A percentile compares a stretch with the other conserved stretches of the same genome.
These are phyloP conservation scores for Atrina japonica DNA, from an alignment of 2,888 invertebrate genomes.

Conservation along the genomic window DNA sequence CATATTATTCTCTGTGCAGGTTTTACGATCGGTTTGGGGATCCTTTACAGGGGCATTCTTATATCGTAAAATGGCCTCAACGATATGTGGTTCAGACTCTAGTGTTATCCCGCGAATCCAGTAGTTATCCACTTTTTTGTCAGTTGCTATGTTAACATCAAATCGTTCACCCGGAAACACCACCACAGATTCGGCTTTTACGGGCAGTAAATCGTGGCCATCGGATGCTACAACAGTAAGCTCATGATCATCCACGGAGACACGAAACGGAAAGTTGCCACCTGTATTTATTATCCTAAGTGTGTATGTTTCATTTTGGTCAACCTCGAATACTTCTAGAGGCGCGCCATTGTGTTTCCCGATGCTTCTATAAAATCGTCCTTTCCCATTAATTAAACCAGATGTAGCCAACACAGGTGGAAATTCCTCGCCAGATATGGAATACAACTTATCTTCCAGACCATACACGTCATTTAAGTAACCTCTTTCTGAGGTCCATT, in stretches of 20 bases:
- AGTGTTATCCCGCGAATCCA: slow-evolving; percentile 55
- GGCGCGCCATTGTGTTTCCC: slow-evolving; percentile 39
- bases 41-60: slow-evolving; percentile 8
- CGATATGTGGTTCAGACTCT: slow-evolving; percentile 29
- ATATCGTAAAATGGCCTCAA: slow-evolving; percentile 39
- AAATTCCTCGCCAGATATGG: slow-evolving; percentile 52
- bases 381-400: slow-evolving; percentile 69
- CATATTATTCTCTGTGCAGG: slow-evolving; percentile 24
- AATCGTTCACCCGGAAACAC: slow-evolving; percentile 53
- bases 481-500: slow-evolving; percentile 54
- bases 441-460: slow-evolving; percentile 46
- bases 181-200: slow-evolving; percentile 42
- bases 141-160: slow-evolving; percentile 50
- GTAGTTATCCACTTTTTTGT: slow-evolving; percentile 47
- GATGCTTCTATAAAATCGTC: slow-evolving; percentile 43
- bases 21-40: slow-evolving; percentile 13
- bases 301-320: slow-evolving; percentile 30
- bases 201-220: slow-evolving; percentile 48
- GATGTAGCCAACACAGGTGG: slow-evolving; percentile 54
- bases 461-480: slow-evolving; percentile 57
- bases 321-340: slow-evolving; percentile 41
- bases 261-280: slow-evolving; percentile 42
- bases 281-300: slow-evolving; percentile 62
- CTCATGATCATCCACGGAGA: slow-evolving; percentile 52
- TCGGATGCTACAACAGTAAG: slow-evolving; percentile 55